phyloP scores from a whole-genome alignment of 2,797 vertebrate species.

The Eulemur albifrons region DNA sequence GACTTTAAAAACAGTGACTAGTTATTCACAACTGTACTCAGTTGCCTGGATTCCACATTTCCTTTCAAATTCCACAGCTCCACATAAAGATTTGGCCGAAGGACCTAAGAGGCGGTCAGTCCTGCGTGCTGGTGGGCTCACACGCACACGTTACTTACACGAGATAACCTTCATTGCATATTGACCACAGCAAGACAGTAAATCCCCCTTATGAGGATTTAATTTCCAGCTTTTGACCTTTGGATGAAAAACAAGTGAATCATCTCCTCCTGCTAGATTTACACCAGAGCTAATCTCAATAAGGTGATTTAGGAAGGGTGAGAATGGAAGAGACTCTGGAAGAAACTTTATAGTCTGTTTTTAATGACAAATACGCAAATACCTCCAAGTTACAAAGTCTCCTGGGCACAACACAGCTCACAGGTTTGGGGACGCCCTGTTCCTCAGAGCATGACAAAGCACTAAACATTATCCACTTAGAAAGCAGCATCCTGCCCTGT shows the following conservation, averaged over 20 bases:
- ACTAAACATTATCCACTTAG: neutral
- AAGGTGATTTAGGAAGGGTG: neutral
- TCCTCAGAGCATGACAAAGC: neutral
- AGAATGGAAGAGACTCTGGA: neutral
- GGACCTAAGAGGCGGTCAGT: fast-evolving
- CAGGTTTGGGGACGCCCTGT: neutral
- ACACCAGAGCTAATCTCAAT: constrained; percentile 20
- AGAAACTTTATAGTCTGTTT: neutral
- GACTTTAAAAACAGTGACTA: neutral
- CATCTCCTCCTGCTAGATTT: constrained; percentile 57
- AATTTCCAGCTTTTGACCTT: constrained; percentile 76
- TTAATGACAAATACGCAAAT: neutral
- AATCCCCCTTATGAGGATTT: constrained; percentile 70
- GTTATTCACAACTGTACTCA: neutral
- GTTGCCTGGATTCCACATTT: neutral
- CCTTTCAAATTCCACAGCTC: neutral
- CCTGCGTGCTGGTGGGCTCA: fast-evolving
- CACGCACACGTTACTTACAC: neutral
- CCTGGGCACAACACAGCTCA: fast-evolving
- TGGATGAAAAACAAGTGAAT: constrained; percentile 71
- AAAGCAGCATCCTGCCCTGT: neutral
- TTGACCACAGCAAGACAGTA: constrained; percentile 63
- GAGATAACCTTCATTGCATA: constrained; percentile 9
- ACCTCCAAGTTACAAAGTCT: neutral
- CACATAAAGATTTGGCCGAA: neutral